phyloP scores from a whole-genome alignment of 2,888 invertebrate genomes.

The Ophion obscuratus region DNA sequence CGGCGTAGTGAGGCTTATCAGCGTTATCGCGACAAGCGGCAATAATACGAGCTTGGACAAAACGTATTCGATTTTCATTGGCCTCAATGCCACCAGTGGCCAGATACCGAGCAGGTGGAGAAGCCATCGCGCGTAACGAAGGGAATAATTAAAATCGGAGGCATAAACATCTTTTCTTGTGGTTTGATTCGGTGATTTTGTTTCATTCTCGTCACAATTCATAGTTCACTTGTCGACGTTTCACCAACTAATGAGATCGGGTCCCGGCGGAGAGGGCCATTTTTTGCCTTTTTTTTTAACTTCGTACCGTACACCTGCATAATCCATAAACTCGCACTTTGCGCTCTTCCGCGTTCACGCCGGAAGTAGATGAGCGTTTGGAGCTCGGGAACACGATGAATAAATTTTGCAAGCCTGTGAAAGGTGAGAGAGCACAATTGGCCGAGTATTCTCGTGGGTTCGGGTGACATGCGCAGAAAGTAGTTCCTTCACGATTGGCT shows the following conservation, averaged over 20 bases:
- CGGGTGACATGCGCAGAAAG: no score
- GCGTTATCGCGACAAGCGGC: background rate
- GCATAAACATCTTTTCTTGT: background rate
- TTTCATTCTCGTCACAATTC: no score
- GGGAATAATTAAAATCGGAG: slow-evolving; percentile 3
- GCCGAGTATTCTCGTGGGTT: no score
- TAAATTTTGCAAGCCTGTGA: background rate
- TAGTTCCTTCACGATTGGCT: no score
- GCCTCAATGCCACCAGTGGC: background rate
- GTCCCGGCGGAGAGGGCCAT: no score
- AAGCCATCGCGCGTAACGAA: slow-evolving; percentile 35
- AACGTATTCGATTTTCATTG: background rate
- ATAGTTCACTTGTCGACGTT: no score
- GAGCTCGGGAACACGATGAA: background rate
- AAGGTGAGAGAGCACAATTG: no score
- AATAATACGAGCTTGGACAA: background rate
- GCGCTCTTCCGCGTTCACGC: background rate
- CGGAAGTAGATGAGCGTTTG: background rate
- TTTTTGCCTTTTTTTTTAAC: no score
- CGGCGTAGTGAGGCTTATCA: background rate
- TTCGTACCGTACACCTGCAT: no score
- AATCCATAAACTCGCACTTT: background rate
- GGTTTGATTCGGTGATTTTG: no score
- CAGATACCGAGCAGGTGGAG: slow-evolving; percentile 34
- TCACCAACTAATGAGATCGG: no score